Evolutionary conservation across 2,797 vertebrate species (phyloP), one percentile per base, ranked within the genome.

Genomic region (Lerista edwardsae): DNA sequence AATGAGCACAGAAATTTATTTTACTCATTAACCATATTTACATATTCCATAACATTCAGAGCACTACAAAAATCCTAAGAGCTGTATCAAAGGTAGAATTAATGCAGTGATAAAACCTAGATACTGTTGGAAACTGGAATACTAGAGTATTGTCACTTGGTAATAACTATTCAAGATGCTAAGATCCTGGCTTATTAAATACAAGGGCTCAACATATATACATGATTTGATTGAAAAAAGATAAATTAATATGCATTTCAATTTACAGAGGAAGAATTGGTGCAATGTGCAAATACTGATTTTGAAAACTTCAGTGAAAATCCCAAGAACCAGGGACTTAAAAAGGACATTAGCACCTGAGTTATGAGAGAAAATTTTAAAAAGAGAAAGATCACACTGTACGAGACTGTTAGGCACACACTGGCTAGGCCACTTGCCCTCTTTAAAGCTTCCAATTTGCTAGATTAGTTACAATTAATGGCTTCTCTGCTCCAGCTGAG

Each of bases 121-220:
- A 0, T 82, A 78, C 62, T 23, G 80, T 84, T 75, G 75, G 65
- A 36, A 79, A 62, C 25, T 15, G 31, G 47, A 85, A 67, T 31
- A 69, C 17, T 59, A 44, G 19, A 75, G 64, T 76, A 15, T 55
- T 68, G 4, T 23, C 65, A 69, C 73, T 64, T n/a, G 11, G 44
- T n/a, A 67, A 34, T 75, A 77, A 29, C 11, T 47, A 55, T 41
- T 14, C 55, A n/a, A 59, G 27, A 74, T 67, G 19, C 71, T 39
- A 81, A 62, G 44, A 55, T 71, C 36, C 9, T 39, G 61, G 36
- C 5, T 77, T 57, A 41, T 61, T 11, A 25, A 65, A 27, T 77
- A 78, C 41, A 84, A 34, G 68, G 39, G 29, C 39, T 76, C 84
- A 86, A 86, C 74, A 55, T 86, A 86, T 86, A 31, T 86, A 86